Conservation (phyloP, 2,888 invertebrate species). For the Drosophila affinis region DNA sequence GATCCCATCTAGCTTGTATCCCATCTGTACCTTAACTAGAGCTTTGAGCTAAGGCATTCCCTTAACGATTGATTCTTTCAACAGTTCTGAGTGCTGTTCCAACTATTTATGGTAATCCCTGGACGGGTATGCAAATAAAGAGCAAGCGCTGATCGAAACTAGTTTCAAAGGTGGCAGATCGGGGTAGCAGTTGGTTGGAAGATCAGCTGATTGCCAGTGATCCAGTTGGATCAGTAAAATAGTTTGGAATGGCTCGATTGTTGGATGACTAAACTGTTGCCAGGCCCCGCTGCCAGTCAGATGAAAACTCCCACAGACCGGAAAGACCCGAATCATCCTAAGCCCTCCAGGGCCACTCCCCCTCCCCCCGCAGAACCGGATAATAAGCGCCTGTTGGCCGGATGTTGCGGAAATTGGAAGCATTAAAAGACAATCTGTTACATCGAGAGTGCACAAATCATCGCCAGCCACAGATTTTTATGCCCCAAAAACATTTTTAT, state of each 20-base stretch:
- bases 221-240: constrained; percentile 24
- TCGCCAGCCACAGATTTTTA: constrained; percentile 67
- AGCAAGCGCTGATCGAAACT: constrained; percentile 2
- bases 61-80: background rate
- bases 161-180: background rate
- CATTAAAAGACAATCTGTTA: constrained; percentile 79
- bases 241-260: constrained; percentile 10
- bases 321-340: background rate
- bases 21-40: background rate
- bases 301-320: constrained; percentile 5
- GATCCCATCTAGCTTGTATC: too few species aligned
- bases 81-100: background rate
- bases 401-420: constrained; percentile 24
- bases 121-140: constrained; percentile 21
- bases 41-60: background rate
- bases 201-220: constrained; percentile 12
- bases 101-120: constrained; percentile 20
- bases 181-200: background rate
- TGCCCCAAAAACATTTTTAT: constrained; percentile 77
- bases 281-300: constrained; percentile 6
- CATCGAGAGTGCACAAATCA: constrained; percentile 78
- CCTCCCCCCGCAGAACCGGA: constrained; percentile 4
- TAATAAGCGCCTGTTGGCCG: constrained; percentile 9
- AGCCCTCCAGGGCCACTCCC: background rate
- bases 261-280: constrained; percentile 22